These are phyloP conservation scores for Unio pictorum DNA, from an alignment of 2,888 invertebrate species.

Conservation along the genomic window DNA sequence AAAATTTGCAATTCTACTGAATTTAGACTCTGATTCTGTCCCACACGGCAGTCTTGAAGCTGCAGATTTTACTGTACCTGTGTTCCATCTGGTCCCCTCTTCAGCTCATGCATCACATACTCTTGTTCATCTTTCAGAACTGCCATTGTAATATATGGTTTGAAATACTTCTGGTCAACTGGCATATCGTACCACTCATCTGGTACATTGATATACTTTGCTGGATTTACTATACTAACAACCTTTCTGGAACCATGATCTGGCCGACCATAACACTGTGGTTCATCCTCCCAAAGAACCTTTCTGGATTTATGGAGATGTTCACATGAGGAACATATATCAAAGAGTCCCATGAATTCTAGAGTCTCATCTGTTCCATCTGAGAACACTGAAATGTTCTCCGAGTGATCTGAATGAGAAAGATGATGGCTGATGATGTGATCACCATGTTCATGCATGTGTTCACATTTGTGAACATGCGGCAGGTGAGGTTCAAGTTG, in stretches of 20 bases:
- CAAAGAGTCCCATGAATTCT: slow-evolving; percentile 22
- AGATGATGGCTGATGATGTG: slow-evolving; percentile 31
- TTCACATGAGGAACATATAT: slow-evolving; percentile 44
- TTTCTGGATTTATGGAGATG: slow-evolving; percentile 45
- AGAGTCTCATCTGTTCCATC: slow-evolving; percentile 20
- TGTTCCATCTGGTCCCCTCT: slow-evolving; percentile 55
- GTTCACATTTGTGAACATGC: slow-evolving; percentile 27
- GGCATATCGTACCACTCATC: slow-evolving; percentile 63
- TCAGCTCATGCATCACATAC: slow-evolving; percentile 57
- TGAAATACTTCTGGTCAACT: slow-evolving; percentile 59
- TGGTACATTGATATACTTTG: slow-evolving; percentile 58
- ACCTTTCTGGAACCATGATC: slow-evolving; percentile 27
- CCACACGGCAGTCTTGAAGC: neutral
- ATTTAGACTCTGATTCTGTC: too few relatives aligned
- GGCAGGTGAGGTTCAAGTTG: neutral
- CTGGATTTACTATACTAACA: slow-evolving; percentile 47
- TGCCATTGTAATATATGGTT: slow-evolving; percentile 57
- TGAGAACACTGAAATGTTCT: slow-evolving; percentile 11
- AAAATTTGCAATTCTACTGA: too few relatives aligned
- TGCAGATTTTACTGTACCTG: slow-evolving; percentile 42
- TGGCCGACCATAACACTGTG: slow-evolving; percentile 27
- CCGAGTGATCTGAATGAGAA: slow-evolving; percentile 9
- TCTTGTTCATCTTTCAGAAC: slow-evolving; percentile 61
- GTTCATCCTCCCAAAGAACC: slow-evolving; percentile 57
- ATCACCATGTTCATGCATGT: slow-evolving; percentile 32